These are phyloP conservation scores for Elaphurus davidianus DNA, from an alignment of 2,113 vertebrate genomes.

Conservation along the genomic window DNA sequence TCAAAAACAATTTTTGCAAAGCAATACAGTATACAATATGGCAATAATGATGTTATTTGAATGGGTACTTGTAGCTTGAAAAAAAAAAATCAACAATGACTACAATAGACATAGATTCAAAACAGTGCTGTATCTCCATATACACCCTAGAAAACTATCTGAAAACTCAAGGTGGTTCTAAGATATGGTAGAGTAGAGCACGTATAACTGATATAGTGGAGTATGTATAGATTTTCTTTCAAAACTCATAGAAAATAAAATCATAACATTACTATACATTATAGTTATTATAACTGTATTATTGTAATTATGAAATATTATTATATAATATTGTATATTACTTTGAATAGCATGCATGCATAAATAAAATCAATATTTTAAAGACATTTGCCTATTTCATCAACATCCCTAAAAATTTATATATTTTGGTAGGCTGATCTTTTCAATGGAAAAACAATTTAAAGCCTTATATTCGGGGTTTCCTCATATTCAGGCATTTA, in stretches of 20 bases:
- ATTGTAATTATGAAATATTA: not conserved
- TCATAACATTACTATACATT: not conserved
- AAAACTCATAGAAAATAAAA: not conserved
- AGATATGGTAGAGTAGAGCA: not conserved
- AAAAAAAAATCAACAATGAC: not conserved
- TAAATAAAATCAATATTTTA: slow-evolving; percentile 13
- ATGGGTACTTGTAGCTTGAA: not conserved
- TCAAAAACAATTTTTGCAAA: not conserved
- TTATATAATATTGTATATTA: not conserved
- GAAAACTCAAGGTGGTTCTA: not conserved
- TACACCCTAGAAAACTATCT: not conserved
- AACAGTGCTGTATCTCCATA: not conserved
- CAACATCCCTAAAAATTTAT: not conserved
- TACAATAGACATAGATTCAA: not conserved
- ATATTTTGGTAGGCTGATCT: not conserved
- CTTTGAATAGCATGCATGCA: not conserved
- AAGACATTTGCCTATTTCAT: not conserved
- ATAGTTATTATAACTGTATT: not conserved
- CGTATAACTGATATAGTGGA: not conserved
- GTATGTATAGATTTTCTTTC: not conserved
- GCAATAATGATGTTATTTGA: not conserved
- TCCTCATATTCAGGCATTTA: not conserved
- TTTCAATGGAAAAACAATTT: not conserved
- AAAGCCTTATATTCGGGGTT: not conserved
- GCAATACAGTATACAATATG: not conserved